A percentile compares a stretch with the other conserved stretches of the same genome.
Conservation (phyloP, 1,140 invertebrate genomes). For the Latrodectus geometricus region DNA sequence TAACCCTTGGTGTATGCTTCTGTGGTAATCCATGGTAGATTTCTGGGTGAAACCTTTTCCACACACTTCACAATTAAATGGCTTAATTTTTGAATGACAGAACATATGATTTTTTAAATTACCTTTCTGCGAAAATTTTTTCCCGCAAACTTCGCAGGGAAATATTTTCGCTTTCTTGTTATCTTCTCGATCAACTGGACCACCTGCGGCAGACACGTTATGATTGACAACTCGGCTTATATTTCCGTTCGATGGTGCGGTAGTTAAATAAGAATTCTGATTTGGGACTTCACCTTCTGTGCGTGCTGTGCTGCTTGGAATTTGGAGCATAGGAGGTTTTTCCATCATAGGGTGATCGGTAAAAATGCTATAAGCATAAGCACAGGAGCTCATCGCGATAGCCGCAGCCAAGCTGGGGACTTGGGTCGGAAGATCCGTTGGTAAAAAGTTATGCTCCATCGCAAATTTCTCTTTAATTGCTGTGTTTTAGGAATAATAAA, state of each 20-base stretch:
- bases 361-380: constrained; percentile 61
- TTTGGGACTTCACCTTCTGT: constrained; percentile 54
- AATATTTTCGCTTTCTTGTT: constrained; percentile 64
- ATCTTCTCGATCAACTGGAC: constrained; percentile 37
- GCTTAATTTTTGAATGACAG: constrained; percentile 90
- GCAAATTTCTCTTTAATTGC: constrained; percentile 27
- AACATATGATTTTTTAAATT: constrained; percentile 98
- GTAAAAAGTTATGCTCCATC: constrained; percentile 61
- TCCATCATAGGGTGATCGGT: constrained; percentile 57
- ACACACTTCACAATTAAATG: constrained; percentile 89
- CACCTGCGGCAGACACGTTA: not conserved
- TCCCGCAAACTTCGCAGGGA: constrained; percentile 74
- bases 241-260: constrained; percentile 47
- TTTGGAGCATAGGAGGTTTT: constrained; percentile 56
- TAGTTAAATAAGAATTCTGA: constrained; percentile 50
- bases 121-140: constrained; percentile 75
- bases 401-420: constrained; percentile 59
- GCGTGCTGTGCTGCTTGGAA: constrained; percentile 52
- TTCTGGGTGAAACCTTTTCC: constrained; percentile 89
- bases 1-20: constrained; percentile 95
- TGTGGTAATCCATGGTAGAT: constrained; percentile 95
- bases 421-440: constrained; percentile 58
- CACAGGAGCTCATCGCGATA: constrained; percentile 62
- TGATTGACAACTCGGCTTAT: constrained; percentile 21
- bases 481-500: constrained; percentile 54